phyloP scores from a whole-genome alignment of 2,888 invertebrate genomes.

The Rosalia funebris region DNA sequence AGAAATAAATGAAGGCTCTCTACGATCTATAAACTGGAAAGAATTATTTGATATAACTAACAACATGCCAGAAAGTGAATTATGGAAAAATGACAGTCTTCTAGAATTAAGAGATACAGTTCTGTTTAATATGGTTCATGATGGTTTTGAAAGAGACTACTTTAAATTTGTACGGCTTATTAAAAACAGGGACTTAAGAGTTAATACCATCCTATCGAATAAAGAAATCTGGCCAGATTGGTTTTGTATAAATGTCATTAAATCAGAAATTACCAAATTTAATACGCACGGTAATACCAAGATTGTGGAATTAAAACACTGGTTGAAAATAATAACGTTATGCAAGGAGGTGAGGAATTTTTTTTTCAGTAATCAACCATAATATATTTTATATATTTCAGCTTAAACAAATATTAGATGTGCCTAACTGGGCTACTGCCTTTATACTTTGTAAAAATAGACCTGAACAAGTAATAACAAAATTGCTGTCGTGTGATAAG shows the following conservation, averaged over 20 bases:
- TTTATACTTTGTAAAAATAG: conserved; percentile 68
- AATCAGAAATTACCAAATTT: conserved; percentile 66
- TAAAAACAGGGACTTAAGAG: conserved; percentile 66
- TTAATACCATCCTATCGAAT: conserved; percentile 67
- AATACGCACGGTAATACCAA: conserved; percentile 51
- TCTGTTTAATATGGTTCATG: conserved; percentile 69
- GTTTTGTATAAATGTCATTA: conserved; percentile 67
- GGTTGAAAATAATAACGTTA: conserved; percentile 71
- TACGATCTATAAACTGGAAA: conserved; percentile 58
- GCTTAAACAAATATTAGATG: conserved; percentile 69
- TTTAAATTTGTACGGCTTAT: conserved; percentile 68
- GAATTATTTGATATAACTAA: conserved; percentile 65
- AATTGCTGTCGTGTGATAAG: conserved; percentile 49
- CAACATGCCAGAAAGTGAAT: conserved; percentile 69
- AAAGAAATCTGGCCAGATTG: conserved; percentile 69
- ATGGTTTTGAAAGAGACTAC: conserved; percentile 64
- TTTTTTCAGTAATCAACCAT: not conserved
- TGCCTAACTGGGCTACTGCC: conserved; percentile 70
- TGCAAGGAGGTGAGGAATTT: conserved; percentile 70
- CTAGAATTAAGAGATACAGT: conserved; percentile 64
- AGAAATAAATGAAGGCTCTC: conserved; percentile 54
- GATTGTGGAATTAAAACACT: conserved; percentile 64
- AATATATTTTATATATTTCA: conserved; percentile 52
- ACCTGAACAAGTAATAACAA: conserved; percentile 59
- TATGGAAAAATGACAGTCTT: conserved; percentile 49